These are phyloP conservation scores for Geopemphigus sp. DNA, from an alignment of 1,140 invertebrate species.

Conservation along the genomic window DNA sequence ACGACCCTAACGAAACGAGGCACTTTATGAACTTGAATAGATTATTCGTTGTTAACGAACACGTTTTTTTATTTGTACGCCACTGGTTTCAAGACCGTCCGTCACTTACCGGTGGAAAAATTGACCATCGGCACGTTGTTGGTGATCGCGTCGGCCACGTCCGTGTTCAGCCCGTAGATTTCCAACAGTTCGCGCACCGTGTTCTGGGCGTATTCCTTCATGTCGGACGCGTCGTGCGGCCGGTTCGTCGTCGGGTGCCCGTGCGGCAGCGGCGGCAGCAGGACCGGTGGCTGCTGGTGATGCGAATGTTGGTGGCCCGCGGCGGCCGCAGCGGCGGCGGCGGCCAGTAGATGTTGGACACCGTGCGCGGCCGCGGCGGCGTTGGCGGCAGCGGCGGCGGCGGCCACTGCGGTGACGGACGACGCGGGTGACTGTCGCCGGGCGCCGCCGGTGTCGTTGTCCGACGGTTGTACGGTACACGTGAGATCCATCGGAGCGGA, in stretches of 20 bases:
- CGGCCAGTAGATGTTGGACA: conserved; percentile 17
- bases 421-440: neutral
- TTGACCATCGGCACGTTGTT: conserved; percentile 57
- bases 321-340: conserved; percentile 23
- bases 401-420: neutral
- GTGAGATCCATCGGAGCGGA: conserved; percentile 53
- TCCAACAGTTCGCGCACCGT: conserved; percentile 64
- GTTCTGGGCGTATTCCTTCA: conserved; percentile 62
- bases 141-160: conserved; percentile 57
- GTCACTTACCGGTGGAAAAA: conserved; percentile 57
- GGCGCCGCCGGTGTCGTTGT: conserved; percentile 35
- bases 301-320: neutral
- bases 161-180: conserved; percentile 60
- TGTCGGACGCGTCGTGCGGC: conserved; percentile 55
- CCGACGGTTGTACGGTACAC: neutral
- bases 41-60: too few species aligned
- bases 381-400: neutral
- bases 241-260: neutral
- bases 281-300: conserved; percentile 17
- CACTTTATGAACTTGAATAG: too few species aligned
- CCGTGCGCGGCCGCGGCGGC: conserved; percentile 18
- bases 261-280: conserved; percentile 21
- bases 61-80: too few species aligned
- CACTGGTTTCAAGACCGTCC: too few species aligned
- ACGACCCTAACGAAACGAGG: too few species aligned